Base-by-base conservation (phyloP, 2,797 vertebrate genomes). In the Sebastes trivittatus region DNA sequence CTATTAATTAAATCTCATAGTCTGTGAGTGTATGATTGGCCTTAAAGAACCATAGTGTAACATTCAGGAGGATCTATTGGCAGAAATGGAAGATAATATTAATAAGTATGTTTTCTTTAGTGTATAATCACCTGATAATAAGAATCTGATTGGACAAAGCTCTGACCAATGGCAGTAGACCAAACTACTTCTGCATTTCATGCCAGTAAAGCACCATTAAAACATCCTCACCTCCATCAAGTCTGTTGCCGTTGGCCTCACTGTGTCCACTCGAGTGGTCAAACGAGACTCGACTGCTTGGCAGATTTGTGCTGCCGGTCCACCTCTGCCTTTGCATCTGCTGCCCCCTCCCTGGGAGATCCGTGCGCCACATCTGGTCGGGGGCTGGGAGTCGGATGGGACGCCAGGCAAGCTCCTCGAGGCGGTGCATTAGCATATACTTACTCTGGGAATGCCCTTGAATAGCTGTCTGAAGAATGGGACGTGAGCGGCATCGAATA, bases 401-500 rank as follows among this genome's bases (percentile, higher is more conserved):
- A 69, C 7, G 70, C 65, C 54, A 69, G 82, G 79, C 87, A 42
- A 75, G 83, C 88, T 94, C 84, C 79, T 88, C 5, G 55, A 93
- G 91, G 88, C 64, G 13, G 4, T 59, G 70, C 92, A 95, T 96
- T 96, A 95, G 90, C 94, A 94, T 95, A 92, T 64, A 91, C 91
- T 95, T 95, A 96, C 94, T 95, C 82, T 80, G 92, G 95, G 95
- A 95, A 95, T 96, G 96, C 94, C 96, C 95, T 98, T 97, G 95
- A 92, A 89, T 92, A 74, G 72, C 88, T 91, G 86, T 91, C 95
- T 94, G 86, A 66, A 74, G 78, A 86, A 93, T 60, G 81, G 90
- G 86, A 94, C 23, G 27, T 96, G 95, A 96, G 87, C 77, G 79
- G 93, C 93, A 95, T 93, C 71, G 49, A 83, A 87, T 78, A 14